A percentile compares a stretch with the other conserved stretches of the same genome.
Conservation (phyloP, 2,797 vertebrate genomes). For the Philypnodon macrostomus region DNA sequence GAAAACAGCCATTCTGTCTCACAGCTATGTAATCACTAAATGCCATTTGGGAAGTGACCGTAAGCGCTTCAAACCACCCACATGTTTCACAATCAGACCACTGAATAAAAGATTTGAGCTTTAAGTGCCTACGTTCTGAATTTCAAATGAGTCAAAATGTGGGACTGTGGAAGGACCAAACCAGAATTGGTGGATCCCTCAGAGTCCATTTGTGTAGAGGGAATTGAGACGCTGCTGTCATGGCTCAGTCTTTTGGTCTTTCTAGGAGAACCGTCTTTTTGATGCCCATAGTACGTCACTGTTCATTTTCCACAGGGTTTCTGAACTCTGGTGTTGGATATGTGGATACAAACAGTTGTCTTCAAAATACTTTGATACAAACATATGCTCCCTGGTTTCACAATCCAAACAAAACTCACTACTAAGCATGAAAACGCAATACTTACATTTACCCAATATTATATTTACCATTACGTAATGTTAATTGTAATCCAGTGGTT, state of each 20-base stretch:
- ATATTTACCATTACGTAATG: no score
- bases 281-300: no score
- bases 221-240: slow-evolving; percentile 38
- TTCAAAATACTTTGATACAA: no score
- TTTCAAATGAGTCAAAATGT: slow-evolving; percentile 42
- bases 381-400: no score
- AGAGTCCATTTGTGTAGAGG: slow-evolving; percentile 40
- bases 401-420: no score
- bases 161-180: slow-evolving; percentile 14
- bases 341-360: no score
- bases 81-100: slow-evolving; percentile 52
- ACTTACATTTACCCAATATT: no score
- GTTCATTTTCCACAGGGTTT: no score
- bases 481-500: no score
- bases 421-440: no score
- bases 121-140: slow-evolving; percentile 52
- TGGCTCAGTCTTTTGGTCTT: slow-evolving; percentile 20
- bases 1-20: slow-evolving; percentile 40
- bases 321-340: no score
- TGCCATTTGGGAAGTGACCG: slow-evolving; percentile 50
- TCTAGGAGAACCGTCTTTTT: slow-evolving; percentile 20
- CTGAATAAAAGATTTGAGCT: slow-evolving; percentile 65
- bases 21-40: slow-evolving; percentile 48
- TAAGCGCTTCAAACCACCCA: slow-evolving; percentile 55
- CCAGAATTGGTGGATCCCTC: slow-evolving; percentile 24